phyloP scores from a whole-genome alignment of 1,140 invertebrate species.

The Lordiphosa collinella region DNA sequence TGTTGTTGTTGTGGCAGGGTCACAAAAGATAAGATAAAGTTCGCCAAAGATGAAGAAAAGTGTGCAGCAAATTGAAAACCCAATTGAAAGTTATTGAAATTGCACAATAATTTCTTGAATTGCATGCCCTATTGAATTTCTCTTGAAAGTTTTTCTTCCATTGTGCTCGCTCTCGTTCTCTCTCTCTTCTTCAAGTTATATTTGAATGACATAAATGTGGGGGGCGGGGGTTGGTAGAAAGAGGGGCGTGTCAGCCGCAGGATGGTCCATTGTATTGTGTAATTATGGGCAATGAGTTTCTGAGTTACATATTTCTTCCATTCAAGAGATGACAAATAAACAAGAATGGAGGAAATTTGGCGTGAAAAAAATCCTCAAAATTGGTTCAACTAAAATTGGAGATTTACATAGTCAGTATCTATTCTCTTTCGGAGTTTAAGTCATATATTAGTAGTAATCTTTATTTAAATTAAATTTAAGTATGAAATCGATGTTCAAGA shows the following conservation, averaged over 20 bases:
- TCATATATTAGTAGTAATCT: no score
- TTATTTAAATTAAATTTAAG: no score
- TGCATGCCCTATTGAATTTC: slow-evolving; percentile 76
- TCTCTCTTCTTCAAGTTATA: slow-evolving; percentile 29
- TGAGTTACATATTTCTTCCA: no score
- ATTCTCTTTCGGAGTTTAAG: no score
- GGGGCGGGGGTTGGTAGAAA: background rate
- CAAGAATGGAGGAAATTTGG: no score
- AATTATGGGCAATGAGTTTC: slow-evolving; percentile 15
- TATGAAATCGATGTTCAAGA: no score
- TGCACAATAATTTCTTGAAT: slow-evolving; percentile 77
- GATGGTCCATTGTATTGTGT: slow-evolving; percentile 23
- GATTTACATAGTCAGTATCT: no score
- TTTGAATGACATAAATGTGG: slow-evolving; percentile 18
- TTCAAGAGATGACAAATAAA: no score
- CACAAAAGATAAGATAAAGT: slow-evolving; percentile 54
- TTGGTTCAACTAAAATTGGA: no score
- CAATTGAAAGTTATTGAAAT: slow-evolving; percentile 78
- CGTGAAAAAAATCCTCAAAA: no score
- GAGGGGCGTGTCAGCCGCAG: slow-evolving; percentile 26
- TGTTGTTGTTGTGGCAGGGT: slow-evolving; percentile 7
- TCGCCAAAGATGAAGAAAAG: slow-evolving; percentile 38
- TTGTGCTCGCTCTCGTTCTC: slow-evolving; percentile 6
- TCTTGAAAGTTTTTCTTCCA: slow-evolving; percentile 46
- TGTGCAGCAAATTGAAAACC: slow-evolving; percentile 75